A percentile compares a stretch with the other conserved stretches of the same genome.
Evolutionary conservation across 2,888 invertebrate genomes (phyloP).

Genomic region (Caenorhabditis parvicauda): DNA sequence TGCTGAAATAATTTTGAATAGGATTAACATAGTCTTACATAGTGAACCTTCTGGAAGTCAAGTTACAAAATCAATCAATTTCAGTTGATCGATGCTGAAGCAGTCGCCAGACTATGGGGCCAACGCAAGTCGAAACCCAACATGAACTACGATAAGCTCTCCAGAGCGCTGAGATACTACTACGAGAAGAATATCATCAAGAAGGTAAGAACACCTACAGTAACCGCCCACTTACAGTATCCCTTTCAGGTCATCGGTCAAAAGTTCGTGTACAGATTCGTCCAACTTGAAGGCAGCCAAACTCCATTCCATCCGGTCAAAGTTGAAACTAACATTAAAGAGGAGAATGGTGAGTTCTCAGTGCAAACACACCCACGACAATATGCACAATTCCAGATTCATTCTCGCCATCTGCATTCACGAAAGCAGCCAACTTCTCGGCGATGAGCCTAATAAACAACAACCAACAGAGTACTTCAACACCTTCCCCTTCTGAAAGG

Average conservation of each 20-base stretch:
- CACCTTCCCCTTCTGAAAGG: conserved; percentile 25
- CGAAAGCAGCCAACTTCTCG: conserved; percentile 10
- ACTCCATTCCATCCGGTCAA: background rate
- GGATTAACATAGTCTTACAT: background rate
- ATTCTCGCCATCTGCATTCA: background rate
- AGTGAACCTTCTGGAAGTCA: too few species aligned
- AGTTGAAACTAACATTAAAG: conserved; percentile 7
- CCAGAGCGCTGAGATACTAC: conserved; percentile 70
- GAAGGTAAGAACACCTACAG: conserved; percentile 44
- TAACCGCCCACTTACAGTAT: background rate
- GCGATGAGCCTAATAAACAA: conserved; percentile 14
- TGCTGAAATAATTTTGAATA: background rate
- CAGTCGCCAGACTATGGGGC: conserved; percentile 70
- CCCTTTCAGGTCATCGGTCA: conserved; percentile 53
- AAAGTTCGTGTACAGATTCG: conserved; percentile 63
- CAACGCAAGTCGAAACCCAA: conserved; percentile 70
- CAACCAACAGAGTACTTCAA: conserved; percentile 4
- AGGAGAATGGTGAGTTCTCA: conserved; percentile 16
- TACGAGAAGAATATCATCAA: conserved; percentile 63
- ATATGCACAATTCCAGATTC: background rate
- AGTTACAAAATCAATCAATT: background rate
- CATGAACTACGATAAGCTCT: conserved; percentile 72
- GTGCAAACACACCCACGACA: conserved; percentile 1
- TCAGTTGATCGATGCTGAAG: conserved; percentile 58
- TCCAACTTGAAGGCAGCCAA: conserved; percentile 31